Evolutionary conservation across 2,888 invertebrate genomes (phyloP).

Genomic region (Microplitis manilae): DNA sequence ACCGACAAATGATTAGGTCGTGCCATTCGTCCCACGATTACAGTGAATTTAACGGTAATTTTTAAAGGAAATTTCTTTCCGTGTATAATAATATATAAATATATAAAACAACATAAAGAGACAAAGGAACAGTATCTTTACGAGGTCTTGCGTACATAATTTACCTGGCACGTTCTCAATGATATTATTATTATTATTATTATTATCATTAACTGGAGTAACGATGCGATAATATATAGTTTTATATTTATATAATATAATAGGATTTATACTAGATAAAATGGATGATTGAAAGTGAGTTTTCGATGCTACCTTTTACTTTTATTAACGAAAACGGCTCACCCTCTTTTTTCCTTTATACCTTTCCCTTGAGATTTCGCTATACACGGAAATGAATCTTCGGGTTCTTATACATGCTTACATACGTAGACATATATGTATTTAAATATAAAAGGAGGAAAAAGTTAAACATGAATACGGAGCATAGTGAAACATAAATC

Average conservation of each 20-base stretch:
- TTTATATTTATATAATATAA: slow-evolving; percentile 10
- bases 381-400: not conserved
- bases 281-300: slow-evolving; percentile 38
- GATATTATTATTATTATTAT: slow-evolving; percentile 41
- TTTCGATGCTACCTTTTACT: not conserved
- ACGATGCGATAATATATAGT: slow-evolving; percentile 7
- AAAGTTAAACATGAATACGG: not conserved
- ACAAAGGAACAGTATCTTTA: slow-evolving; percentile 34
- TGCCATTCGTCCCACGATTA: too few relatives aligned
- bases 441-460: not conserved
- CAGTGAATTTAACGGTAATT: too few relatives aligned
- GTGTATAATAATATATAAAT: too few relatives aligned
- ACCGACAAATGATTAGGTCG: too few relatives aligned
- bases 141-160: slow-evolving; percentile 31
- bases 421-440: not conserved
- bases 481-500: slow-evolving; percentile 25
- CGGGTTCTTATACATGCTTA: not conserved
- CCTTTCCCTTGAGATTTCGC: not conserved
- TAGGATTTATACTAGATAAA: slow-evolving; percentile 30
- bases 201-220: slow-evolving; percentile 25
- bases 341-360: not conserved
- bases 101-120: not conserved
- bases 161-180: slow-evolving; percentile 45
- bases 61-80: too few relatives aligned
- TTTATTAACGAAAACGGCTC: not conserved